Evolutionary conservation across 2,113 vertebrate species (phyloP), one percentile per base, ranked within the genome.

Genomic region (Oncorhynchus kisutch): DNA sequence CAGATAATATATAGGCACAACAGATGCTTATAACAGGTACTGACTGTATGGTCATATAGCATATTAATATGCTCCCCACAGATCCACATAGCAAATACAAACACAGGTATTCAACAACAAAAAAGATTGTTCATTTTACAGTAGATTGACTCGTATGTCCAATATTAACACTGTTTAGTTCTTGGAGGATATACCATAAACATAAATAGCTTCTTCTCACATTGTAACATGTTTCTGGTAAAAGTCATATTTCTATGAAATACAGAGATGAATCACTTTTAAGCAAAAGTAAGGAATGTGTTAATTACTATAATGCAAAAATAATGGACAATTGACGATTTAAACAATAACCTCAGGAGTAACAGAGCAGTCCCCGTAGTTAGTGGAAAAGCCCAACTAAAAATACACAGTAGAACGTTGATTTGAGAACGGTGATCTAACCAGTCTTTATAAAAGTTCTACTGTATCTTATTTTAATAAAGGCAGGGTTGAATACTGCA

Each of bases 91-190:
- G 65, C 13, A 78, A 72, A 81, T 4, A 78, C 66, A 81, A 24
- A 71, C 2, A 20, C 20, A 73, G 3, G 11, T 82, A 25, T 62
- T 78, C 51, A 71, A 81, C 70, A n/a, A 78, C 48, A 70, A 51
- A 27, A 59, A 16, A 66, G 16, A 24, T 78, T 8, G 64, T 82
- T 65, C 51, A 70, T 66, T 75, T 70, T 75, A 73, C 70, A 77
- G 64, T 68, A 81, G 71, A 67, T 57, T 70, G 31, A 78, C 34
- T 66, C 7, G 13, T 24, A 64, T 25, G 39, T 78, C 71, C 25
- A 71, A 72, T 64, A 29, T 70, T 73, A 85, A 85, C 77, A 82
- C 82, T 67, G 51, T 69, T 73, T 72, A 54, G 62, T 71, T 67
- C 68, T 77, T 49, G 67, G 51, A 78, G n/a, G 22, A 22, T 62